A percentile compares a stretch with the other conserved stretches of the same genome.
phyloP scores from a whole-genome alignment of 2,113 vertebrate species.

The Otis tarda region DNA sequence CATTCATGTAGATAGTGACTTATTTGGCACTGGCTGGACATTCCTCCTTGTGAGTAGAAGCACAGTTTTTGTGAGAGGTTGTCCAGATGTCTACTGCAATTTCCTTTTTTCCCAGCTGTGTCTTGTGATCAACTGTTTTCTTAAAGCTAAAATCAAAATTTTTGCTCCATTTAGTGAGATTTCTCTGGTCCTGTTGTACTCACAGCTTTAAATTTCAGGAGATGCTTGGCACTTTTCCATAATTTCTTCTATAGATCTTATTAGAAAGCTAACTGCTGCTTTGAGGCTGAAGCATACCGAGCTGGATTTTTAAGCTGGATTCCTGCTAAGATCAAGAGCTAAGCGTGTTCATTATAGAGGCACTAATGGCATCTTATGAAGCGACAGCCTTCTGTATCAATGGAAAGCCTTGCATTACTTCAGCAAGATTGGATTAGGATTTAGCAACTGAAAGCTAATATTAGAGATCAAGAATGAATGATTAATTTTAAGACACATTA shows the following conservation, averaged over 20 bases:
- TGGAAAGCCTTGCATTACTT: background rate
- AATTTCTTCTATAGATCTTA: background rate
- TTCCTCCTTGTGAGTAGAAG: background rate
- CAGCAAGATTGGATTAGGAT: background rate
- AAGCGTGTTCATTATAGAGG: background rate
- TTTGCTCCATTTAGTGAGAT: background rate
- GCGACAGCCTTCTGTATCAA: background rate
- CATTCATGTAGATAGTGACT: background rate
- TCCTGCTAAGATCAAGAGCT: background rate
- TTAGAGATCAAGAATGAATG: background rate
- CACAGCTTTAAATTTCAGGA: background rate
- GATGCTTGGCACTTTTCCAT: background rate
- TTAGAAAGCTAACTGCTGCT: background rate
- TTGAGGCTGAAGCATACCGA: background rate
- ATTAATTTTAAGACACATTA: background rate
- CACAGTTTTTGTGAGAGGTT: background rate
- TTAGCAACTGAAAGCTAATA: background rate
- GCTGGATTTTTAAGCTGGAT: background rate
- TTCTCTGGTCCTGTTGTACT: background rate
- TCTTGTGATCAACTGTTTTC: background rate
- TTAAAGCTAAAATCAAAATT: background rate
- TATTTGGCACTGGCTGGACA: background rate
- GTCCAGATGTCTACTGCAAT: background rate
- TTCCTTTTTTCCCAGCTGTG: background rate
- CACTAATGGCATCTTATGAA: background rate